Evolutionary conservation across 2,113 vertebrate genomes (phyloP), one percentile per base, ranked within the genome.

Genomic region (Cololabis saira): DNA sequence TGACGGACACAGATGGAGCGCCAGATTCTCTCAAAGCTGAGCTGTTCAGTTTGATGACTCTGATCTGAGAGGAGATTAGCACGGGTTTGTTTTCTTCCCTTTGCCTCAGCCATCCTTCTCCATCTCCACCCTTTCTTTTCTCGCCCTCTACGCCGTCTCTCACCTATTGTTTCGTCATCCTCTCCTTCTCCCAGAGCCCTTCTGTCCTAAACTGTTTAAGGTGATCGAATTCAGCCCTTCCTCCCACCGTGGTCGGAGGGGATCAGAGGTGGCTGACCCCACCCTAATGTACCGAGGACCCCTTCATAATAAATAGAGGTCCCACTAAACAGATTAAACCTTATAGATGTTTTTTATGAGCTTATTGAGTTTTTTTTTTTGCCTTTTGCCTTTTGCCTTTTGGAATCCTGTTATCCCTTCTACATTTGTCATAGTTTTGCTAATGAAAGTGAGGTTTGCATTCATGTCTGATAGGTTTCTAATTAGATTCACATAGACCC

Each of bases 151-250:
- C 60, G 62, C 57, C 33, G 44, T 57, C 65, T 62, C 47, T 15
- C 70, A 74, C 60, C 83, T 68, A 61, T 76, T 67, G 76, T 78
- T 76, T 80, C 72, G 74, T 67, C 76, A 49, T 80, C 69, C 51
- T 64, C 76, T 67, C 61, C 62, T 78, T 81, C 68, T 80, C 61
- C 76, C 63, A 58, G 2, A 65, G 61, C 40, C 77, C 83, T 85
- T 85, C 85, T 86, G 83, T 85, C 85, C 87, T 85, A 86, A 87
- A 92, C 89, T 91, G 89, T 89, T 93, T 91, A 92, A 91, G 86
- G 90, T 88, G 90, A 91, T 89, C 81, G 67, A 77, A 90, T 89
- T 83, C 24, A 76, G 62, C 83, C 90, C 84, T 81, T 91, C 89
- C 90, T 87, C 89, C 82, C 76, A 60, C 53, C 4, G 53, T 88